Evolutionary conservation across 2,888 invertebrate species (phyloP), one percentile per base, ranked within the genome.

Genomic region (Agelastica alni): DNA sequence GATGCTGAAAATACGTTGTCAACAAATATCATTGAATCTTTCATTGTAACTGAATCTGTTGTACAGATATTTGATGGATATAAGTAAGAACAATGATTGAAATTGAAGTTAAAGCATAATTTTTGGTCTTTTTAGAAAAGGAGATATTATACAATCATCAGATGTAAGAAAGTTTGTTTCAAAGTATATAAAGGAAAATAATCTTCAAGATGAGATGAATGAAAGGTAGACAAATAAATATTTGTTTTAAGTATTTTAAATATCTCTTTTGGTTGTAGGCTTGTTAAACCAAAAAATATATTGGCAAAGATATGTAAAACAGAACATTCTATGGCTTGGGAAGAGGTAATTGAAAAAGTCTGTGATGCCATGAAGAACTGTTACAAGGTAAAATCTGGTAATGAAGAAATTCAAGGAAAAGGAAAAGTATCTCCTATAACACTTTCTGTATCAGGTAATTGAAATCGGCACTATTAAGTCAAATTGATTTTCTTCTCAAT

Each of bases 351-450:
- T 70, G 77, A 81, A 18, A 81, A 80, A 43, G 82, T 91, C 44
- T 79, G 83, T 51, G 78, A 78, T 7, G 83, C 85, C 69, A 90
- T 94, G 90, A 88, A 86, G 43, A 77, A 84, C 17, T 86, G 85
- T 67, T 86, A 85, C 17, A 83, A 86, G 77, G 80, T 90, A 66
- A 79, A 78, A 49, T 78, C 78, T 9, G 85, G 81, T 59, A 80
- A 83, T 31, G 76, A 75, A 58, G 71, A 73, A 59, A 66, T 70
- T n/a, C 61, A 83, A 18, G 80, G 80, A 63, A 88, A 87, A 70
- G 86, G 87, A 37, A 86, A 87, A 73, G 79, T 93, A 43, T 86
- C 89, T 26, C 87, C 90, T 2, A 86, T 96, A 62, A 85, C 83
- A 64, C 86, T 96, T 78, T 84, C 84, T 10, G 83, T 93, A 4